Evolutionary conservation across 2,888 invertebrate genomes (phyloP).

Genomic region (Eledone cirrhosa): DNA sequence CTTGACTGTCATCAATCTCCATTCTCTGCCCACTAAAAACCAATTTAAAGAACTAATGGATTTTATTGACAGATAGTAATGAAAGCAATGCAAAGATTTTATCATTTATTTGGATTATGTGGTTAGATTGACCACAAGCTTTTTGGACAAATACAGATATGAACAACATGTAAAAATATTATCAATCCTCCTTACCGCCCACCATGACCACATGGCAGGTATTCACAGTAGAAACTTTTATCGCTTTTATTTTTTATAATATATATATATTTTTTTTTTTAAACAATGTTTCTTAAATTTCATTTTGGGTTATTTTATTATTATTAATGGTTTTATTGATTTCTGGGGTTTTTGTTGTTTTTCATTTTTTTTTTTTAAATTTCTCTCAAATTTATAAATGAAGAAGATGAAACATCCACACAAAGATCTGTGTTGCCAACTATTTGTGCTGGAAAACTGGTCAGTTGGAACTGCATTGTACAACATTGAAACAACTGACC

Average conservation of each 20-base stretch:
- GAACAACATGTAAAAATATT: slow-evolving; percentile 27
- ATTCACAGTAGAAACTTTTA: slow-evolving; percentile 16
- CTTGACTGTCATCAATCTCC: too few relatives aligned
- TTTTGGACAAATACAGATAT: slow-evolving; percentile 26
- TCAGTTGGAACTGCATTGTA: slow-evolving; percentile 9
- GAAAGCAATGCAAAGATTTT: slow-evolving; percentile 17
- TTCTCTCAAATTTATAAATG: not conserved
- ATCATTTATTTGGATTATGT: slow-evolving; percentile 18
- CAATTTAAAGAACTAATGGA: too few relatives aligned
- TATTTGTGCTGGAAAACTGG: slow-evolving; percentile 14
- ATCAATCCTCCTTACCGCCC: not conserved
- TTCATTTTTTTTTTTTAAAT: not conserved
- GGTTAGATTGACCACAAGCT: slow-evolving; percentile 1
- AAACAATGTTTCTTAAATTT: not conserved
- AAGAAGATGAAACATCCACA: slow-evolving; percentile 24
- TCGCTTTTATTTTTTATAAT: not conserved
- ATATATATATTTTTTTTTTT: not conserved
- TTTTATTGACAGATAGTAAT: not conserved
- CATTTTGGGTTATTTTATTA: not conserved
- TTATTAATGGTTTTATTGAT: not conserved
- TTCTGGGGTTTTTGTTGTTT: not conserved
- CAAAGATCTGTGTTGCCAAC: slow-evolving; percentile 20
- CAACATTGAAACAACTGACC: not conserved
- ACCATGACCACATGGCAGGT: not conserved
- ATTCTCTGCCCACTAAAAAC: too few relatives aligned